phyloP scores from a whole-genome alignment of 2,797 vertebrate species.

The Halcyon badia region DNA sequence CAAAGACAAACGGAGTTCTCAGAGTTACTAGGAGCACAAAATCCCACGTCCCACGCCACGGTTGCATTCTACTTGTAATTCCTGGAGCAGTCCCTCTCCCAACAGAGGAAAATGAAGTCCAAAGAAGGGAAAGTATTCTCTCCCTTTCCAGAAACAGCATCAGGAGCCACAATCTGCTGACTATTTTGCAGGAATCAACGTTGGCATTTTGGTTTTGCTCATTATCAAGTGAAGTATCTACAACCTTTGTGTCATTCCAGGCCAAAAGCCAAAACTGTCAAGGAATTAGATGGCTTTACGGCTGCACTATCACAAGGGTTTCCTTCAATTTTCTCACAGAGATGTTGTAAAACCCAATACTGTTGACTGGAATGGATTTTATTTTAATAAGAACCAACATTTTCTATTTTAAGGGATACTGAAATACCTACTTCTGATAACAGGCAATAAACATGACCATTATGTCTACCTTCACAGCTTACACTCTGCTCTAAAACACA shows the following conservation, averaged over 20 bases:
- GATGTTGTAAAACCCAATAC: neutral
- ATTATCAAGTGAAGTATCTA: neutral
- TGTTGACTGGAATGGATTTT: neutral
- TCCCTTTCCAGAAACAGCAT: neutral
- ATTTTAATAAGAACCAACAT: neutral
- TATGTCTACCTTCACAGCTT: neutral
- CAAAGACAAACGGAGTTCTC: neutral
- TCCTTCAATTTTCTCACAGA: neutral
- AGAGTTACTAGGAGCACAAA: neutral
- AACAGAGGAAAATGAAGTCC: neutral
- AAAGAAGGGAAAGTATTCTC: neutral
- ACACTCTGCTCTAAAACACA: neutral
- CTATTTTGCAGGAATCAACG: neutral
- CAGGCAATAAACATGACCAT: neutral
- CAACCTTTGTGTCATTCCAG: neutral
- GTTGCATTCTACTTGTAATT: neutral
- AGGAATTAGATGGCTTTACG: constrained; percentile 3
- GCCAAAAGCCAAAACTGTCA: neutral
- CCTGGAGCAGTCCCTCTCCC: neutral
- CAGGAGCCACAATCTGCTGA: neutral
- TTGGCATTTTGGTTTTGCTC: neutral
- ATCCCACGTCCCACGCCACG: neutral
- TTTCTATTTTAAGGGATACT: neutral
- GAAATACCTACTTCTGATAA: neutral
- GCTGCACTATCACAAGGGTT: neutral